phyloP scores from a whole-genome alignment of 2,797 vertebrate genomes.

The Numenius phaeopus region DNA sequence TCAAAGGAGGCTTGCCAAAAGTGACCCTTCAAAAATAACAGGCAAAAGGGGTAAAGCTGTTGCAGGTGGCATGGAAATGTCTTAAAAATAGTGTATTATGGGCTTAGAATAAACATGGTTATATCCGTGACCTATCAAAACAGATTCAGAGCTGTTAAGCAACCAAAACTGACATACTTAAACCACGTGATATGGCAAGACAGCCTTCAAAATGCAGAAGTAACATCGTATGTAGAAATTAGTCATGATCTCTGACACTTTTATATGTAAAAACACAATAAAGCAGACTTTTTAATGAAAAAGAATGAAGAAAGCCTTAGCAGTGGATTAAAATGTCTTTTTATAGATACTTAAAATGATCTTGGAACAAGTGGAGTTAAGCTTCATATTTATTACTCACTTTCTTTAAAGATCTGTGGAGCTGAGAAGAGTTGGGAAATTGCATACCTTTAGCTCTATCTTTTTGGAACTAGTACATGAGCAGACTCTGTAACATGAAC shows the following conservation, averaged over 20 bases:
- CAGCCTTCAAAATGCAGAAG: background rate
- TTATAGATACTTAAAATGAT: background rate
- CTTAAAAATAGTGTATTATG: background rate
- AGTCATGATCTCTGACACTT: background rate
- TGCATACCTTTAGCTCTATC: background rate
- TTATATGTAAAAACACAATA: background rate
- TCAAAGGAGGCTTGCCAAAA: background rate
- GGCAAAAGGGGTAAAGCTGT: background rate
- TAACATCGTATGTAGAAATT: background rate
- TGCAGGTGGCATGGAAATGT: background rate
- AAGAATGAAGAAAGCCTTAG: background rate
- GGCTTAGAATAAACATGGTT: background rate
- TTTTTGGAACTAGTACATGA: background rate
- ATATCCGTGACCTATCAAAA: background rate
- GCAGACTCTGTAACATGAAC: background rate
- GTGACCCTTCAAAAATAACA: background rate
- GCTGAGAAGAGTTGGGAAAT: background rate
- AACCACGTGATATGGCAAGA: background rate
- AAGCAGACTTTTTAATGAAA: background rate
- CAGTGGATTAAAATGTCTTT: background rate
- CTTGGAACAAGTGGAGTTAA: background rate
- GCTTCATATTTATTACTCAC: background rate
- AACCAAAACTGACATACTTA: background rate
- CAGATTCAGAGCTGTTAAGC: background rate
- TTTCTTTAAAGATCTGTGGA: background rate